A percentile compares a stretch with the other conserved stretches of the same genome.
Evolutionary conservation across 1,140 invertebrate species (phyloP).

Genomic region (Idris sp.): DNA sequence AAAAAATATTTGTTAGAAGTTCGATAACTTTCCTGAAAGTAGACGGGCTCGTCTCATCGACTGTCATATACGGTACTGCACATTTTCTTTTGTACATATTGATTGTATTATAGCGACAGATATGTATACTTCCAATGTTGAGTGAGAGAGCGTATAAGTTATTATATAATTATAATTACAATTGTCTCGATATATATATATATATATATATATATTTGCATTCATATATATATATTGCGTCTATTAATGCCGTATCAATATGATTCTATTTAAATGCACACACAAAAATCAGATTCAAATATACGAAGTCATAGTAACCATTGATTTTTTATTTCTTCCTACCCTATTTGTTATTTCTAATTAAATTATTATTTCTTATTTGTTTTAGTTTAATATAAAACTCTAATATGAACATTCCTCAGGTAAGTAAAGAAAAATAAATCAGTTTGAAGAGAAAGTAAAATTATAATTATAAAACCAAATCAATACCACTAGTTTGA

Average conservation of each 20-base stretch:
- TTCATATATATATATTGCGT: too few relatives aligned
- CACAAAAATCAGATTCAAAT: conserved; percentile 65
- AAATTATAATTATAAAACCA: too few relatives aligned
- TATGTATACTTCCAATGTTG: conserved; percentile 63
- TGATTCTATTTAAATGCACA: conserved; percentile 72
- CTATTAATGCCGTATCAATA: conserved; percentile 64
- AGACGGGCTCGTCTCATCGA: conserved; percentile 52
- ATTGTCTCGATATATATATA: conserved; percentile 54
- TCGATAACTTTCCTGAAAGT: conserved; percentile 73
- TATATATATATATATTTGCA: too few relatives aligned
- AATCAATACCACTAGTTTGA: too few relatives aligned
- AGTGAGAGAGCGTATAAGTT: conserved; percentile 62
- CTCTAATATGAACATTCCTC: too few relatives aligned
- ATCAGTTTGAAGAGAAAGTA: too few relatives aligned
- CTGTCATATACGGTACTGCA: conserved; percentile 56
- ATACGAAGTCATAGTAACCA: conserved; percentile 54
- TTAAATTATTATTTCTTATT: background rate
- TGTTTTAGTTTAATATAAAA: too few relatives aligned
- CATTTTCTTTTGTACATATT: conserved; percentile 73
- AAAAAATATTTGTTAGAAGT: conserved; percentile 67
- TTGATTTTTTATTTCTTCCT: background rate
- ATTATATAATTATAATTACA: conserved; percentile 60
- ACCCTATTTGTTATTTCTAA: background rate
- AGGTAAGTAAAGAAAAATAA: too few relatives aligned
- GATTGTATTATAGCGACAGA: conserved; percentile 71